Evolutionary conservation across 2,888 invertebrate species (phyloP).

Genomic region (Torymus aiolomorphi): DNA sequence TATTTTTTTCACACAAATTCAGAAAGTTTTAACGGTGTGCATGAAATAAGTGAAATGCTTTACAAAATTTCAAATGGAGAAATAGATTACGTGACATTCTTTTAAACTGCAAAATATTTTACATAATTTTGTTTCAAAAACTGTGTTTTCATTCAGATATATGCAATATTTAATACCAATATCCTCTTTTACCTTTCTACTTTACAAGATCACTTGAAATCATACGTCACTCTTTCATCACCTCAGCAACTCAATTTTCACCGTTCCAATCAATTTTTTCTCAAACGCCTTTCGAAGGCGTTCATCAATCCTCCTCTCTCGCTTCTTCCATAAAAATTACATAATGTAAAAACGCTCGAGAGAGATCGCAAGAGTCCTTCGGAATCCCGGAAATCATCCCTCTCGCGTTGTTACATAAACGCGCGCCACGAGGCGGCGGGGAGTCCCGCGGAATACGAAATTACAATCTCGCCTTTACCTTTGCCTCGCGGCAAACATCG

Average conservation of each 20-base stretch:
- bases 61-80: no score
- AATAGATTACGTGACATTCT: no score
- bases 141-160: no score
- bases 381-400: conserved; percentile 15
- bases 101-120: no score
- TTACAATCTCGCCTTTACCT: background rate
- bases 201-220: no score
- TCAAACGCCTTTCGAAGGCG: background rate
- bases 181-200: no score
- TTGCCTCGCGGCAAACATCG: background rate
- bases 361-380: no score
- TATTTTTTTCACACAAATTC: background rate
- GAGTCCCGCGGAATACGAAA: conserved; percentile 16
- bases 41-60: no score
- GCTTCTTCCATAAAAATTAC: background rate
- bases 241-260: background rate
- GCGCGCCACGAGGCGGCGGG: background rate
- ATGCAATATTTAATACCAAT: no score
- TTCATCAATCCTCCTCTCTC: conserved; percentile 1
- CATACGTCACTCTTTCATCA: no score
- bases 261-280: conserved; percentile 1
- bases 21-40: no score
- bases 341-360: conserved; percentile 1
- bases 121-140: no score
- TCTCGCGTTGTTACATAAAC: background rate